Conservation (phyloP, 30 jellyfish, hydroid and myxozoan genomes). For the Clytia hemisphaerica region DNA sequence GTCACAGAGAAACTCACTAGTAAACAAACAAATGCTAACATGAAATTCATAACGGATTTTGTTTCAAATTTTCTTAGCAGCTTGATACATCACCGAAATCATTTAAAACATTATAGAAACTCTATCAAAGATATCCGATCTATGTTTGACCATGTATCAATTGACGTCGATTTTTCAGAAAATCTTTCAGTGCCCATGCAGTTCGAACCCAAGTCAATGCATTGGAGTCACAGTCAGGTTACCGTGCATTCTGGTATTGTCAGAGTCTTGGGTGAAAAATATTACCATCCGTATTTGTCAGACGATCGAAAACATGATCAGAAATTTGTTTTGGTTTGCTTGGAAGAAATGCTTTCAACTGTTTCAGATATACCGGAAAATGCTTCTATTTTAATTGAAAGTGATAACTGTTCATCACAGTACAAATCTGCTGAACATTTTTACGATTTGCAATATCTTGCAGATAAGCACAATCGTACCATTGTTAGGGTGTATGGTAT, state of each 20-base stretch:
- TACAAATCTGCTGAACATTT: slow-evolving; percentile 37
- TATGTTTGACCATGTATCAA: slow-evolving; percentile 20
- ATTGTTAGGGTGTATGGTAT: slow-evolving; percentile 19
- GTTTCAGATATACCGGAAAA: slow-evolving; percentile 16
- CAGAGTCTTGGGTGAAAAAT: slow-evolving; percentile 20
- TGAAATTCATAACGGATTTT: slow-evolving; percentile 6
- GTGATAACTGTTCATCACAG: slow-evolving; percentile 31
- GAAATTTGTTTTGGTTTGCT: slow-evolving; percentile 14
- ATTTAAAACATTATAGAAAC: slow-evolving; percentile 26
- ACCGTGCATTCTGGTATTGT: slow-evolving; percentile 31
- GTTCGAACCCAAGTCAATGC: slow-evolving; percentile 29
- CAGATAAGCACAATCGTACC: slow-evolving; percentile 9
- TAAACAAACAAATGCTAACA: slow-evolving; percentile 18
- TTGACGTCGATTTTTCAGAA: slow-evolving; percentile 24
- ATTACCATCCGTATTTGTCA: slow-evolving; percentile 26
- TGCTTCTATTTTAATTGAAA: slow-evolving; percentile 23
- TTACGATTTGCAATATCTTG: slow-evolving; percentile 26
- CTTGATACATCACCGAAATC: slow-evolving; percentile 30
- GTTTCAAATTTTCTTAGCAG: slow-evolving; percentile 15
- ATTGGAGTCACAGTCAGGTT: slow-evolving; percentile 29
- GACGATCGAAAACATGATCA: slow-evolving; percentile 25
- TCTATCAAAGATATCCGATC: slow-evolving; percentile 19
- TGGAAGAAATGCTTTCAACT: slow-evolving; percentile 9
- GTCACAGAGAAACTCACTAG: slow-evolving; percentile 12
- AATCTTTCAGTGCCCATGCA: too few species aligned